These are phyloP conservation scores for Drosophila neutralis DNA, from an alignment of 2,888 invertebrate genomes.

Conservation along the genomic window DNA sequence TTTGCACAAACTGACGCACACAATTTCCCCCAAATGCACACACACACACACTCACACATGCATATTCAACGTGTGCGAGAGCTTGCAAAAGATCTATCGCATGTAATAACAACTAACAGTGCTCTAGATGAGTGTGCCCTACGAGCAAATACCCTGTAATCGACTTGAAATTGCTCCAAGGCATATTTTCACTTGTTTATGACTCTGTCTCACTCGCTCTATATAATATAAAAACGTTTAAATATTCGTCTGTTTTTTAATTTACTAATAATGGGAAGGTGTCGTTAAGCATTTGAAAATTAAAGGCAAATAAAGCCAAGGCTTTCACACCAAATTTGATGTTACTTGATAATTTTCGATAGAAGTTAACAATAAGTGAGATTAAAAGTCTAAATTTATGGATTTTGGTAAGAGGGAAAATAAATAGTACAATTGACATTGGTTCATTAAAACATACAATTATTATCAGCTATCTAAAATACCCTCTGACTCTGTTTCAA, in stretches of 20 bases:
- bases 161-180: not conserved
- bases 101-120: conserved; percentile 31
- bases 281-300: not conserved
- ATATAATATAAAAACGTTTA: not conserved
- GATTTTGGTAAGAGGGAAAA: not conserved
- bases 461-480: not conserved
- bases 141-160: not conserved
- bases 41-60: conserved; percentile 13
- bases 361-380: not conserved
- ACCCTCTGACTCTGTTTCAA: too few relatives aligned
- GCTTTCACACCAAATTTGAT: too few relatives aligned
- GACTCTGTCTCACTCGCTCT: not conserved
- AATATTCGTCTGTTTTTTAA: not conserved
- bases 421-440: not conserved
- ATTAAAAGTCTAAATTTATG: not conserved
- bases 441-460: not conserved
- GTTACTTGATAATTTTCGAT: not conserved
- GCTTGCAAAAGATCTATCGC: conserved; percentile 65
- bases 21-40: conserved; percentile 52
- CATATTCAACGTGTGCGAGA: conserved; percentile 5
- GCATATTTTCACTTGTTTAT: not conserved
- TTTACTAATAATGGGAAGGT: not conserved
- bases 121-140: not conserved
- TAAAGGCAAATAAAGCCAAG: not conserved
- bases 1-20: conserved; percentile 53